Base-by-base conservation (phyloP, 2,113 vertebrate species). In the Tyrannus savana region DNA sequence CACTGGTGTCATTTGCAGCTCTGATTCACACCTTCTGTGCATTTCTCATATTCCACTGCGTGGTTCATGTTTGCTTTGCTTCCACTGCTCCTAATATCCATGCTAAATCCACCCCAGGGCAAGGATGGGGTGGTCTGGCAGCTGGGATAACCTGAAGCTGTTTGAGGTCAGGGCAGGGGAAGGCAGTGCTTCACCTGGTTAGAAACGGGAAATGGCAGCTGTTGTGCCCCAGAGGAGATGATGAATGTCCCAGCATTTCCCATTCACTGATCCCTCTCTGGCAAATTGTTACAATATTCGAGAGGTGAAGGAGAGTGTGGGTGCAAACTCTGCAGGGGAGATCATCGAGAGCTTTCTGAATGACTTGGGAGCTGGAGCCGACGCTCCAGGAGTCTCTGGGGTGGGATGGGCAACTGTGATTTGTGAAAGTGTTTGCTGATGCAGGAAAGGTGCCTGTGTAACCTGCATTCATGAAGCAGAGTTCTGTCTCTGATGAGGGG, bases 271-370 rank as follows among this genome's bases (percentile, higher is more conserved):
- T 90, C 14, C 7, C n/a, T 74, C 15, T 87, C 73, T 69, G 44
- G 18, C 10, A 64, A 52, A 58, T 82, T 0, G 3, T 81, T 78
- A 15, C 7, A 28, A 25, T 64, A 55, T 49, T 42, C 25, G 27
- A 6, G 13, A 64, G 0, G 0, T 1, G 13, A 90, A 66, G 69
- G 19, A 21, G 80, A 81, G 35, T 6, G 27, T 47, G 69, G 69
- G 55, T 75, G 60, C 78, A 66, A 24, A 71, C 71, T 59, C 67
- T 78, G 74, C 60, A 82, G 60, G 41, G 50, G 31, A 67, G 37
- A 47, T 33, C 2, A 9, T 33, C 8, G 33, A 23, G 27, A 53
- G 16, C 31, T 84, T 74, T 81, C 55, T 56, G 55, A 90, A 62
- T 49, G 50, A 37, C 37, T 75, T 66, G 0, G 2, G 37, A 82